Evolutionary conservation across 2,888 invertebrate genomes (phyloP).

Genomic region (Listrodromus nycthemerus): DNA sequence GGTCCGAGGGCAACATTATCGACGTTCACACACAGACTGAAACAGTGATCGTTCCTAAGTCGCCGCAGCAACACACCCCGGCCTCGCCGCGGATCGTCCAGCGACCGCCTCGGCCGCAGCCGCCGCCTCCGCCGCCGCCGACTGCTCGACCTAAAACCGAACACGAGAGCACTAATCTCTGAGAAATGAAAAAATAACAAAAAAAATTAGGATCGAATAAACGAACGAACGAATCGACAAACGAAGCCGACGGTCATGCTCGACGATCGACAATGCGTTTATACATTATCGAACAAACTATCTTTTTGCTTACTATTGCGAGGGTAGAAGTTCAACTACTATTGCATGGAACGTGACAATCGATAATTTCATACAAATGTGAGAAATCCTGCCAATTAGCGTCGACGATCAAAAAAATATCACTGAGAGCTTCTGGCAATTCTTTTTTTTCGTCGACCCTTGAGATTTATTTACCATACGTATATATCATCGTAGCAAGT

Average conservation of each 20-base stretch:
- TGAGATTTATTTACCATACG: constrained; percentile 4
- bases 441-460: constrained; percentile 2
- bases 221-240: constrained; percentile 13
- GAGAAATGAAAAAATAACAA: constrained; percentile 45
- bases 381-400: constrained; percentile 37
- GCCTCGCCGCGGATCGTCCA: constrained; percentile 80
- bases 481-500: background rate
- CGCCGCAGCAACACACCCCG: constrained; percentile 76
- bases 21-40: constrained; percentile 84
- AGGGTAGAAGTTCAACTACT: constrained; percentile 10
- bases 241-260: background rate
- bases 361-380: constrained; percentile 38
- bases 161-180: constrained; percentile 83
- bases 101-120: constrained; percentile 81
- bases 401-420: constrained; percentile 3
- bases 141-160: constrained; percentile 78
- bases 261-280: background rate
- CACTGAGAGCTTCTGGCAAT: constrained; percentile 4
- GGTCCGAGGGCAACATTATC: constrained; percentile 88
- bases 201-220: background rate
- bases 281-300: constrained; percentile 56
- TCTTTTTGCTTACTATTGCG: constrained; percentile 37
- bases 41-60: constrained; percentile 78
- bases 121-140: constrained; percentile 83
- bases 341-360: constrained; percentile 51